Base-by-base conservation (phyloP, 1,140 invertebrate genomes). In the Leptinotarsa texana region DNA sequence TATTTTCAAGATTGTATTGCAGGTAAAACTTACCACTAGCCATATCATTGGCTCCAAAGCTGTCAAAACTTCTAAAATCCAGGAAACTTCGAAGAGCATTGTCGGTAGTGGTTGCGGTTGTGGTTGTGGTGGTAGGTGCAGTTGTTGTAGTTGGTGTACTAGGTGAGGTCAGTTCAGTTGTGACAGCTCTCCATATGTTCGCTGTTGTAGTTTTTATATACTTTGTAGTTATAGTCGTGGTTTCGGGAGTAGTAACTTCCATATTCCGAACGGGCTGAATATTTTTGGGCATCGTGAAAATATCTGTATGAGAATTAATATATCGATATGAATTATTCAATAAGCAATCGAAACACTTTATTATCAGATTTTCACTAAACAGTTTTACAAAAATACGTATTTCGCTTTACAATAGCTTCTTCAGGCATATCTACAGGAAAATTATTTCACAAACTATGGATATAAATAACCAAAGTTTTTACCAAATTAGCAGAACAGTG, bases 191-290 rank as follows among this genome's bases (percentile, higher is more conserved):
- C 76, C 74, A 78, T 6, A 73, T 24, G 22, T 63, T 75, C 42
- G 73, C 62, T 13, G 72, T 62, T 3, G 77, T 83, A 74, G 86
- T 83, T 71, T 78, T 82, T 18, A 57, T n/a, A 57, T 17, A 57
- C 5, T 18, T n/a, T 57, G 15, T 17, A 8, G 51, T 57, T n/a
- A 86, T 83, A 0, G 89, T 88, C 42, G 88, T 88, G 74, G 80
- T 86, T 73, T 82, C 86, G 78, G 80, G 21, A 15, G 6, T 15
- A 17, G 51, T 15, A 15, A 57, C n/a, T n/a, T 57, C 51, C 51
- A 57, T 57, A 17, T 57, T 57, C n/a, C 51, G 15, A 15, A 57
- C 13, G n/a, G 51, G 51, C n/a, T 57, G 51, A 13, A 57, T 57
- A 57, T 57, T 17, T 18, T 57, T 57, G 4, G 51, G 51, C 51